Percentiles rank a stretch among this genome's conserved stretches.
phyloP scores from a whole-genome alignment of 2,797 vertebrate genomes.

The Myotis myotis region DNA sequence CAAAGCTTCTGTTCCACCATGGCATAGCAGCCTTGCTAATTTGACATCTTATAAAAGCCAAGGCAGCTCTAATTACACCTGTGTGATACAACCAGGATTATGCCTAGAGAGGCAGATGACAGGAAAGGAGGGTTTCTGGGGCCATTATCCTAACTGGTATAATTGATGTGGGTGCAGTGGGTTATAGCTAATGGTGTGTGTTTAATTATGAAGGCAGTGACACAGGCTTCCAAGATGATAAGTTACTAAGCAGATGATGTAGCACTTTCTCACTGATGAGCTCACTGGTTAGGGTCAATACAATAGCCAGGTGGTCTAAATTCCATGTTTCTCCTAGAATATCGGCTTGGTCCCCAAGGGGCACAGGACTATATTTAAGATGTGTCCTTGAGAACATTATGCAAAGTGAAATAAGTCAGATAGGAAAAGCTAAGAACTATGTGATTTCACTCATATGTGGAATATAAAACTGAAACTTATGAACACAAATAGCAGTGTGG shows the following conservation, averaged over 20 bases:
- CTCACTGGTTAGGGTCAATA: neutral
- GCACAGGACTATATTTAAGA: neutral
- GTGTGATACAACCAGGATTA: neutral
- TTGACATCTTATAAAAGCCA: constrained; percentile 57
- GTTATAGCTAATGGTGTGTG: constrained; percentile 75
- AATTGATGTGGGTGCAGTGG: constrained; percentile 72
- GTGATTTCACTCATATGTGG: no score
- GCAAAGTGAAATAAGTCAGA: no score
- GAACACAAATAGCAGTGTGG: no score
- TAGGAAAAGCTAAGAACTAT: no score
- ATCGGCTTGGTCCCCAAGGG: neutral
- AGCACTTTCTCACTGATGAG: constrained; percentile 1
- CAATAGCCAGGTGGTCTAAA: constrained; percentile 7
- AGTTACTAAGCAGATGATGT: constrained; percentile 65
- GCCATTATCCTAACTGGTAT: constrained; percentile 64
- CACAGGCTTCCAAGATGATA: constrained; percentile 63
- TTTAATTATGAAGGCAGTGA: constrained; percentile 77
- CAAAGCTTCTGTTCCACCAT: constrained; percentile 49
- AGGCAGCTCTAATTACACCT: constrained; percentile 28
- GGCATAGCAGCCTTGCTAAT: constrained; percentile 47
- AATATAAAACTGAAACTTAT: no score
- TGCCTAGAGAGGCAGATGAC: constrained; percentile 39
- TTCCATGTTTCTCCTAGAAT: constrained; percentile 26
- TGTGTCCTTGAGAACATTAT: no score
- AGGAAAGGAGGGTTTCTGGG: constrained; percentile 46